A percentile compares a stretch with the other conserved stretches of the same genome.
Evolutionary conservation across 2,113 vertebrate genomes (phyloP).

Genomic region (Heptranchias perlo): DNA sequence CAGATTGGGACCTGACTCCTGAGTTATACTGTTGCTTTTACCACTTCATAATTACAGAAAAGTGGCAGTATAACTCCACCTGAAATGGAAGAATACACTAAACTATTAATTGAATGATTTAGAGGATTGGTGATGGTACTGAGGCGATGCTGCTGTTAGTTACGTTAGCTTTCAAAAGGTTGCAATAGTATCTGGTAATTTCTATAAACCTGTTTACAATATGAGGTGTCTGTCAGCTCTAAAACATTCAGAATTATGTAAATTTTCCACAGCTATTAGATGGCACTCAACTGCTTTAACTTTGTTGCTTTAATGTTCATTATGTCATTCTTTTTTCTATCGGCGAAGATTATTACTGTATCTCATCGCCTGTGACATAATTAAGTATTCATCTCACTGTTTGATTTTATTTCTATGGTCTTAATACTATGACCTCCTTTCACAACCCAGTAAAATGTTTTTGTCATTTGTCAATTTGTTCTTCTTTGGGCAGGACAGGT

Average conservation of each 20-base stretch:
- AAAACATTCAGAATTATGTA: neutral
- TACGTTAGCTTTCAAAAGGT: neutral
- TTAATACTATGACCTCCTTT: neutral
- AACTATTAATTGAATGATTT: too few species aligned
- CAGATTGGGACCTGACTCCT: neutral
- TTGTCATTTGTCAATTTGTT: neutral
- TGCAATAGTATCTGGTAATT: too few species aligned
- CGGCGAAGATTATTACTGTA: neutral
- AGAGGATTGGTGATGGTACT: too few species aligned
- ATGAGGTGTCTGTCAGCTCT: neutral
- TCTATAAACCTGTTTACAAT: neutral
- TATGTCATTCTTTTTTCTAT: neutral
- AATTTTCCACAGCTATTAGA: neutral
- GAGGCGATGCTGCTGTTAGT: neutral
- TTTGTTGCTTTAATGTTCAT: neutral
- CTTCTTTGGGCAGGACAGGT: neutral
- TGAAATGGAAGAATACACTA: neutral
- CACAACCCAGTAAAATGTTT: neutral
- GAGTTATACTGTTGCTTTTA: neutral
- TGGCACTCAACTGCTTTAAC: neutral
- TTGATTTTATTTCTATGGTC: slow-evolving; percentile 18
- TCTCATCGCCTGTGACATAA: neutral
- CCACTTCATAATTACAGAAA: neutral
- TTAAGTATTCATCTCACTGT: neutral
- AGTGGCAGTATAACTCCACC: neutral